Percentiles rank a stretch among this genome's conserved stretches.
phyloP scores from a whole-genome alignment of 2,888 invertebrate genomes.

The Mimas tiliae region DNA sequence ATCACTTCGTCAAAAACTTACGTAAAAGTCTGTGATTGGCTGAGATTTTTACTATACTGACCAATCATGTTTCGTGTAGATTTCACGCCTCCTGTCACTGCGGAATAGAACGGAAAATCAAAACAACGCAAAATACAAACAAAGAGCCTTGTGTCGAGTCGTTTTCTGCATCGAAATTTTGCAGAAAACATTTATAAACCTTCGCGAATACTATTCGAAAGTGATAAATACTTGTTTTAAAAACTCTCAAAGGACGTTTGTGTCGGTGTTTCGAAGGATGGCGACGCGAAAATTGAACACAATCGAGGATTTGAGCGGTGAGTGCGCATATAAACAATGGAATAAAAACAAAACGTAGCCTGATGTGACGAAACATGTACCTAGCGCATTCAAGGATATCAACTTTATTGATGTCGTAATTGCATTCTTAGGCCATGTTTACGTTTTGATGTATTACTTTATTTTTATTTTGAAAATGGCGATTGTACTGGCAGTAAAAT shows the following conservation, averaged over 20 bases:
- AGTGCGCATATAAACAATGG: conserved; percentile 69
- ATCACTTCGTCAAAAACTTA: conserved; percentile 36
- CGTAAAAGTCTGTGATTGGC: conserved; percentile 12
- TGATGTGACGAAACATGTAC: conserved; percentile 50
- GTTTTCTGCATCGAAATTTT: conserved; percentile 23
- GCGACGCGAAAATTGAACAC: conserved; percentile 77
- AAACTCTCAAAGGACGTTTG: conserved; percentile 22
- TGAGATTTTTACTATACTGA: background rate
- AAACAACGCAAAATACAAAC: conserved; percentile 33
- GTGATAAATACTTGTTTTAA: conserved; percentile 22
- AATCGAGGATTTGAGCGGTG: conserved; percentile 79
- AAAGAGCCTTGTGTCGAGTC: conserved; percentile 25
- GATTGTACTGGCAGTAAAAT: conserved; percentile 39
- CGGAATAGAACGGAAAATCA: conserved; percentile 28
- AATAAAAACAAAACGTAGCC: conserved; percentile 51
- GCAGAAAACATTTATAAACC: conserved; percentile 14
- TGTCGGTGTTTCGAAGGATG: conserved; percentile 57
- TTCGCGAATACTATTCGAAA: conserved; percentile 3
- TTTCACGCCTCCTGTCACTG: conserved; percentile 20
- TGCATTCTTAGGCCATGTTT: conserved; percentile 14
- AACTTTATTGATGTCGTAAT: conserved; percentile 19
- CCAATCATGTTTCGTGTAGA: conserved; percentile 12
- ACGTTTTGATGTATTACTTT: background rate
- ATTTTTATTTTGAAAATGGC: conserved; percentile 3
- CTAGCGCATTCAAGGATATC: conserved; percentile 29